Conservation (phyloP, 1,140 invertebrate species). For the Formica exsecta region DNA sequence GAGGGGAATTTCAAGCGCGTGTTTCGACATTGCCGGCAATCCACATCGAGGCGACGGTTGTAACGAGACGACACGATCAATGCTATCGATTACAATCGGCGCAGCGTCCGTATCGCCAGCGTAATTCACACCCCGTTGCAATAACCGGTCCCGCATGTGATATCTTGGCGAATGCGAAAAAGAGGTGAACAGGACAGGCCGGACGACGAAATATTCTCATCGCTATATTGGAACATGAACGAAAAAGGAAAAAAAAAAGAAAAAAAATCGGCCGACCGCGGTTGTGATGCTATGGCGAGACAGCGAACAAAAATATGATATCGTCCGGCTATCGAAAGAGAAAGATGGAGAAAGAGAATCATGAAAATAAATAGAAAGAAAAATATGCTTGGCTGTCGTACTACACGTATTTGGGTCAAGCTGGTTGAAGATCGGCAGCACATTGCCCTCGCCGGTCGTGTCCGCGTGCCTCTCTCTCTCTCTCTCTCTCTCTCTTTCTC, state of each 20-base stretch:
- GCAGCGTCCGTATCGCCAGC: constrained; percentile 29
- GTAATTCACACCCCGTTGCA: constrained; percentile 71
- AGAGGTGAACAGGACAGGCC: constrained; percentile 17
- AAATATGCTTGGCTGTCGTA: constrained; percentile 55
- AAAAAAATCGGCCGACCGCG: neutral
- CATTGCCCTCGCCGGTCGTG: constrained; percentile 16
- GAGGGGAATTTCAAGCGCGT: neutral
- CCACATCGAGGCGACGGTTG: constrained; percentile 35
- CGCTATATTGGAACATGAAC: neutral
- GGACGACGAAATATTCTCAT: constrained; percentile 48
- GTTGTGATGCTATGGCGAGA: constrained; percentile 21
- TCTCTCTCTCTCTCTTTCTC: neutral
- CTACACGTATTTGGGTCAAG: constrained; percentile 65
- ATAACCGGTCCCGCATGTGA: constrained; percentile 68
- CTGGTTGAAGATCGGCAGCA: constrained; percentile 56
- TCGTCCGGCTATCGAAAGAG: constrained; percentile 25
- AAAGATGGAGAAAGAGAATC: neutral
- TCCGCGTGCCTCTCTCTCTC: neutral
- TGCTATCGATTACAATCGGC: constrained; percentile 76
- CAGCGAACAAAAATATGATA: constrained; percentile 54
- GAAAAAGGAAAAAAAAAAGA: neutral
- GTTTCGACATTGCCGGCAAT: constrained; percentile 59
- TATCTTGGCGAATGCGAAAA: constrained; percentile 68
- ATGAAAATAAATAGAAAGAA: constrained; percentile 70
- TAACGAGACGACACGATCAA: constrained; percentile 68